Evolutionary conservation across 2,888 invertebrate species (phyloP), one percentile per base, ranked within the genome.

Genomic region (Proisotoma minuta): DNA sequence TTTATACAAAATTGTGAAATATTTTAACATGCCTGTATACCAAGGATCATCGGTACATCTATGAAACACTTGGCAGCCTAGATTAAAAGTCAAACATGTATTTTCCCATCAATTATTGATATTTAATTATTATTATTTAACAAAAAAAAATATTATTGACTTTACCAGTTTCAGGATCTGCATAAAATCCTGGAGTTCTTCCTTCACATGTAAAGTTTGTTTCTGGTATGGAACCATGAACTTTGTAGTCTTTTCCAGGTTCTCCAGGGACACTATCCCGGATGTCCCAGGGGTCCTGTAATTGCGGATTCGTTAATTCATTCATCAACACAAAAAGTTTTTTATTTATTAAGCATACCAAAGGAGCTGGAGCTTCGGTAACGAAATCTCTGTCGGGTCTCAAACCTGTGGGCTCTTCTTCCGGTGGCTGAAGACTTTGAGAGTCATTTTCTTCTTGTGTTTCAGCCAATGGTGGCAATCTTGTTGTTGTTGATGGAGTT

Each of bases 211-310:
- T 81, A 74, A 86, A 86, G 22, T 80, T 78, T 0, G 85, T 86
- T 63, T 81, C 79, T 0, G 85, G 85, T 71, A 85, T 81, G 24
- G 76, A 77, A 51, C 80, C 79, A 28, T 83, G 81, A 22, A 83
- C 82, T 0, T 85, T 85, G 75, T 86, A 87, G 77, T 86, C 86
- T 48, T 78, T 78, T 18, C 84, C 85, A 1, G 86, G 86, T 72
- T 85, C 83, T 0, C 86, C 86, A 4, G 85, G 86, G 51, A 86
- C 84, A 20, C 84, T 82, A 54, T 82, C 80, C 34, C 34, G 34
- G 15, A 34, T 34, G 34, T 34, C 34, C 8, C 15, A 10, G 34
- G 8, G 34, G 15, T 34, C 34, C 34, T 34, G 34, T 10, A 34
- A 34, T n/a, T n/a, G n/a, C n/a, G n/a, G n/a, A n/a, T n/a, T 34